Evolutionary conservation across 1,140 invertebrate genomes (phyloP).

Genomic region (Trichonephila clavata): DNA sequence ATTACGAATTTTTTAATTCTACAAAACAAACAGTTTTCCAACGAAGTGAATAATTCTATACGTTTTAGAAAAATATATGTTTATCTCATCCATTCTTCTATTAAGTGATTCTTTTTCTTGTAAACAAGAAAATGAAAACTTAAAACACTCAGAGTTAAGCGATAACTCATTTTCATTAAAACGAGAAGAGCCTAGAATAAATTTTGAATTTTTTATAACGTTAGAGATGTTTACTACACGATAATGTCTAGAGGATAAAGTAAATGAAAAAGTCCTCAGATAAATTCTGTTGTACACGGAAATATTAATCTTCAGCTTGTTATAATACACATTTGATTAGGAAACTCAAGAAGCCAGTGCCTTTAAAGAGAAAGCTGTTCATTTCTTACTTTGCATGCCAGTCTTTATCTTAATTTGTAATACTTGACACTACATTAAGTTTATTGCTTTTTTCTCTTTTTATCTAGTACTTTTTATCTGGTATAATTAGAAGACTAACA

Average conservation of each 20-base stretch:
- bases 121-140: too few species aligned
- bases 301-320: neutral
- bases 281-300: slow-evolving; percentile 13
- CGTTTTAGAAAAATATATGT: too few species aligned
- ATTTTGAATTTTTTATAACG: neutral
- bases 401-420: slow-evolving; percentile 1
- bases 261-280: neutral
- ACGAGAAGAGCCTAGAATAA: neutral
- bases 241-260: neutral
- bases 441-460: neutral
- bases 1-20: neutral
- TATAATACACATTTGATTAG: neutral
- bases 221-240: neutral
- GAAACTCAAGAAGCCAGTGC: neutral
- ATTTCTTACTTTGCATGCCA: neutral
- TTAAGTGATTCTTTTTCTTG: too few species aligned
- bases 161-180: neutral
- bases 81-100: too few species aligned
- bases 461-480: neutral
- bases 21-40: neutral
- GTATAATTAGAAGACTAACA: neutral
- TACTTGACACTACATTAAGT: slow-evolving; percentile 9
- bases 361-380: neutral
- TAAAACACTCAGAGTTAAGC: too few species aligned
- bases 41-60: neutral